Conservation (phyloP, 2,888 invertebrate genomes). For the Eulithis prunata region DNA sequence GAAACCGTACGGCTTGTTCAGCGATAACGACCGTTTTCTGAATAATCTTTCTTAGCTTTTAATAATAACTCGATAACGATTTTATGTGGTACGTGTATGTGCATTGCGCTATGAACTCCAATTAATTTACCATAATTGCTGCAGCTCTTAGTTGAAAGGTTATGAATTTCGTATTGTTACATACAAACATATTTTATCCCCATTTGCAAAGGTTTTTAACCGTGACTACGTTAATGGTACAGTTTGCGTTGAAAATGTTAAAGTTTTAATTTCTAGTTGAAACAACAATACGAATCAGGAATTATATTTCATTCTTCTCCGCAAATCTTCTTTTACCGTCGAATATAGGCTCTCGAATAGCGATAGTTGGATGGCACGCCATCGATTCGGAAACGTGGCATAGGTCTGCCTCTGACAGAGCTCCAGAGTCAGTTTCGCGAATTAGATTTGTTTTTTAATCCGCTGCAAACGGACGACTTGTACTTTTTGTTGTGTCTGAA, state of each 20-base stretch:
- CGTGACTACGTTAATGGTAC: neutral
- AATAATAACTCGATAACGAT: conserved; percentile 37
- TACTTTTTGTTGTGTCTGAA: conserved; percentile 53
- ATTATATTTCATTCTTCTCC: conserved; percentile 8
- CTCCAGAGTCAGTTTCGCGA: conserved; percentile 47
- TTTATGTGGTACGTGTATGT: conserved; percentile 25
- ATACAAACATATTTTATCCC: neutral
- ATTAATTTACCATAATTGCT: conserved; percentile 38
- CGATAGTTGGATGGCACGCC: conserved; percentile 36
- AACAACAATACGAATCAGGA: conserved; percentile 1
- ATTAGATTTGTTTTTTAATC: conserved; percentile 54
- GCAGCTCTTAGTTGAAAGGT: conserved; percentile 21
- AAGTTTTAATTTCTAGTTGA: neutral
- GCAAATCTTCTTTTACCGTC: conserved; percentile 6
- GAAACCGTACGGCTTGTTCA: conserved; percentile 32
- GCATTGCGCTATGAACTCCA: conserved; percentile 35
- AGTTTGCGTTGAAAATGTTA: neutral
- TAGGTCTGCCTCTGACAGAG: conserved; percentile 52
- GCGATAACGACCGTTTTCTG: conserved; percentile 37
- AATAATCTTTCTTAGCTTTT: conserved; percentile 37
- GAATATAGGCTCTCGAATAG: conserved; percentile 8
- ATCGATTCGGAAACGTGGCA: conserved; percentile 44
- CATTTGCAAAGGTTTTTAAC: neutral
- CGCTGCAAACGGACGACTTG: conserved; percentile 49
- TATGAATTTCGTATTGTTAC: neutral